Base-by-base conservation (phyloP, 2,797 vertebrate species). In the Pristis pectinata region DNA sequence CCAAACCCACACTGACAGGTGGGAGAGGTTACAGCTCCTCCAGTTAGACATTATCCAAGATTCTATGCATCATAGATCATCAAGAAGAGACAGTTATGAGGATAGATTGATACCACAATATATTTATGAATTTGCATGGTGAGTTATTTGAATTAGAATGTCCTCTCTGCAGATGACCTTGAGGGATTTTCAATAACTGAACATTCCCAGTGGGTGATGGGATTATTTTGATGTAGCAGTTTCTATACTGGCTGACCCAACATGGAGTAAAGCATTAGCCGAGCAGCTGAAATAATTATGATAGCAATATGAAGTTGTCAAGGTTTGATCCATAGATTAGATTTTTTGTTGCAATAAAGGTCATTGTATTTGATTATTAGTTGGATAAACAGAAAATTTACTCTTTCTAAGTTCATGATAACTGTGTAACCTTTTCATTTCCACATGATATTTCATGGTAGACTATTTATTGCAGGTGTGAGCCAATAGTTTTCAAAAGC, bases 201-300 rank as follows among this genome's bases (percentile, higher is more conserved):
- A 53, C 67, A 74, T 94, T 94, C 67, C 92, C 70, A 53, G 41
- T 94, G 92, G 92, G 27, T 94, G 94, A 94, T 74, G 92, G 30
- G 27, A 72, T 93, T 93, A 93, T 37, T 93, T 93, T 93, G 91
- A 72, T 2, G 19, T 27, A 30, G n/a, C 37, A 49, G 41, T 94
- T 44, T 49, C 41, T 17, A 24, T 49, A 41, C 53, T 87, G 27
- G 27, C 53, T 59, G n/a, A 37, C 34, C 59, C 92, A 93, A 27
- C 15, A 30, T 30, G 41, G 15, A 72, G 27, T 76, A 93, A 17
- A 74, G 9, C 70, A 49, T 7, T 72, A 24, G 41, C 92, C 30
- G 34, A 49, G 64, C 67, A 93, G 67, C 64, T 72, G 67, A 44
- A 34, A 53, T 49, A 37, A 37, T 67, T 44, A 41, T 41, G 41